Percentiles rank a stretch among this genome's conserved stretches.
Evolutionary conservation across 2,888 invertebrate genomes (phyloP).

Genomic region (Hydroisotoma schaefferi): DNA sequence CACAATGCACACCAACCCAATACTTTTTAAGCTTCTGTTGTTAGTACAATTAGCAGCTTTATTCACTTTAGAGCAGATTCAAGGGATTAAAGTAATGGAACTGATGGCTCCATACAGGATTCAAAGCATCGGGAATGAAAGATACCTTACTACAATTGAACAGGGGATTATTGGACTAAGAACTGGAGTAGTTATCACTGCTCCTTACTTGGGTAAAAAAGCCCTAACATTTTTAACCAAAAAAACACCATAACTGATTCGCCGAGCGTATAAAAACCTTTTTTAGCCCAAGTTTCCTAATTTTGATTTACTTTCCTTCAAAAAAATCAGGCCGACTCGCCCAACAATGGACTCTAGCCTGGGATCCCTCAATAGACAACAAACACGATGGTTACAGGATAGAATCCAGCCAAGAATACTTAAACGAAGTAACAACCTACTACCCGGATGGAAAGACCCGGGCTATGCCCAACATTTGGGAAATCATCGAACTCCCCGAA

Average conservation of each 20-base stretch:
- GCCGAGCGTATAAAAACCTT: no score
- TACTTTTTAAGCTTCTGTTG: not conserved
- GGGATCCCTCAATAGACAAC: constrained; percentile 34
- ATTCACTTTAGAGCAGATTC: not conserved
- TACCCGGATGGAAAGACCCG: constrained; percentile 36
- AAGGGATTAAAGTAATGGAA: constrained; percentile 33
- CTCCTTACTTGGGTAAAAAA: constrained; percentile 16
- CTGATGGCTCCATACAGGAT: constrained; percentile 41
- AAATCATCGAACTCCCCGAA: constrained; percentile 29
- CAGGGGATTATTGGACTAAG: constrained; percentile 38
- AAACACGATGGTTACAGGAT: constrained; percentile 36
- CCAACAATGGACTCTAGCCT: constrained; percentile 32
- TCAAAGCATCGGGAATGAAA: constrained; percentile 24
- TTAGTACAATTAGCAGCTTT: not conserved
- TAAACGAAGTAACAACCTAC: constrained; percentile 36
- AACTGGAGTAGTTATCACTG: constrained; percentile 31
- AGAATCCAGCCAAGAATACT: constrained; percentile 33
- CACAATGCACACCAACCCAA: not conserved
- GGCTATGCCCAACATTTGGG: constrained; percentile 39
- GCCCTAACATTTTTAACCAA: no score
- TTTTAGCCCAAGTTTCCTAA: no score
- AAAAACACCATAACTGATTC: no score
- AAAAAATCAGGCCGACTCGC: not conserved
- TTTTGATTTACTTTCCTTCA: not conserved
- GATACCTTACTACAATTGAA: constrained; percentile 29